phyloP scores from a whole-genome alignment of 2,113 vertebrate species.

The Symphodus melops region DNA sequence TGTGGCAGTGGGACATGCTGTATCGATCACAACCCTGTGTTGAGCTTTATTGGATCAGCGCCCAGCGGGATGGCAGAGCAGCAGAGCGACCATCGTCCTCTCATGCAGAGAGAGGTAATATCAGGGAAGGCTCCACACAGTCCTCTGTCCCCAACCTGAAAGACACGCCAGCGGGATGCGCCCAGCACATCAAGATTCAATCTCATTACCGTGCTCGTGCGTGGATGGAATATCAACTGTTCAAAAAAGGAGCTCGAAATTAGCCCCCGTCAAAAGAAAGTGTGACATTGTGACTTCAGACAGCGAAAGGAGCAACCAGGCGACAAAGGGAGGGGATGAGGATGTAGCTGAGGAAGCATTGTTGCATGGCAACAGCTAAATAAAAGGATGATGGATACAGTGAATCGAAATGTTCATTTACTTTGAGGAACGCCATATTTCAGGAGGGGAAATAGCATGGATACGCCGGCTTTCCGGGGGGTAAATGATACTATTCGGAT shows the following conservation, averaged over 20 bases:
- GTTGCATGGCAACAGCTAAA: conserved; percentile 84
- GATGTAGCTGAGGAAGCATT: conserved; percentile 55
- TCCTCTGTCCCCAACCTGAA: conserved; percentile 41
- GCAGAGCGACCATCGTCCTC: conserved; percentile 48
- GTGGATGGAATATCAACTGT: conserved; percentile 75
- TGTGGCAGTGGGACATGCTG: conserved; percentile 44
- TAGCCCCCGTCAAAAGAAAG: conserved; percentile 60
- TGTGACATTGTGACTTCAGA: conserved; percentile 78
- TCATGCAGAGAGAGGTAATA: conserved; percentile 73
- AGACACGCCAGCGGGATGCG: conserved; percentile 56
- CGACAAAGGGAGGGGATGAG: conserved; percentile 30
- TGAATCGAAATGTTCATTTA: conserved; percentile 76
- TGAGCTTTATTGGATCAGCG: conserved; percentile 72
- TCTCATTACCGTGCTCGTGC: conserved; percentile 77
- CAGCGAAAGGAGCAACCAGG: conserved; percentile 43
- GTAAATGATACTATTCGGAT: conserved; percentile 57
- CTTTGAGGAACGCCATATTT: conserved; percentile 69
- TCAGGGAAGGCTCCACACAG: conserved; percentile 59
- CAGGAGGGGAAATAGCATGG: conserved; percentile 34
- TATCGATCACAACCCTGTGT: conserved; percentile 69
- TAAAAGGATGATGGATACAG: conserved; percentile 76
- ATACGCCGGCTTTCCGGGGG: conserved; percentile 54
- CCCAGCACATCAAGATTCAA: conserved; percentile 76
- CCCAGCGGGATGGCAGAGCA: conserved; percentile 49
- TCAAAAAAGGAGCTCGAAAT: conserved; percentile 58